Percentiles rank a stretch among this genome's conserved stretches.
phyloP scores from a whole-genome alignment of 2,113 vertebrate species.

The Oreamnos americanus region DNA sequence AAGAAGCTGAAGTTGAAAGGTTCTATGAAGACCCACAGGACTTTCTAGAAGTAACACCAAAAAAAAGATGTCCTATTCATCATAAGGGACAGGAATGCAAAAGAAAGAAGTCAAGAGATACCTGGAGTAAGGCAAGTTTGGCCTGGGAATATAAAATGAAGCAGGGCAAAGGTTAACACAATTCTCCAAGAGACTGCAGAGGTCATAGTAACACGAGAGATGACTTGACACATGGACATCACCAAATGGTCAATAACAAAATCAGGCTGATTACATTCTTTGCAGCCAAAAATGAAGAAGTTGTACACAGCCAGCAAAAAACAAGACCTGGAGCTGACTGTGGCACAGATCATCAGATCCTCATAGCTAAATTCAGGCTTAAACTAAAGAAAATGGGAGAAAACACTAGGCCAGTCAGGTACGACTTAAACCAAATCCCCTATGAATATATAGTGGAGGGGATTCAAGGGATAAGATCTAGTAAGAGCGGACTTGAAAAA shows the following conservation, averaged over 20 bases:
- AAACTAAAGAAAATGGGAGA: background rate
- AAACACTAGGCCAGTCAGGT: background rate
- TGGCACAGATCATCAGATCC: background rate
- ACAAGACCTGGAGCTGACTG: background rate
- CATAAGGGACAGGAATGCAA: background rate
- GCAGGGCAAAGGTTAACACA: background rate
- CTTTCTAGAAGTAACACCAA: background rate
- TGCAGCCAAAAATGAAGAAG: background rate
- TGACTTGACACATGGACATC: background rate
- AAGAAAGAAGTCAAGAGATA: background rate
- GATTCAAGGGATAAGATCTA: background rate
- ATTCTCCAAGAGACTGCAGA: background rate
- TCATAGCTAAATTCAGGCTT: background rate
- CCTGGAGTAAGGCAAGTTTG: background rate
- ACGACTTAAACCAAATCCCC: background rate
- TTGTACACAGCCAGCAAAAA: background rate
- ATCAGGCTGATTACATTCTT: background rate
- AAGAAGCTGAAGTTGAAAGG: background rate
- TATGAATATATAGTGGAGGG: background rate
- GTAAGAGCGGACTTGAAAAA: background rate
- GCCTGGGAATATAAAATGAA: background rate
- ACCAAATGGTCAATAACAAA: background rate
- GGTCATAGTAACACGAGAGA: background rate
- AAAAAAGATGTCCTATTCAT: background rate
- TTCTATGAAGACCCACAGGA: background rate